Evolutionary conservation across 1,140 invertebrate genomes (phyloP).

Genomic region (Bombus ignitus): DNA sequence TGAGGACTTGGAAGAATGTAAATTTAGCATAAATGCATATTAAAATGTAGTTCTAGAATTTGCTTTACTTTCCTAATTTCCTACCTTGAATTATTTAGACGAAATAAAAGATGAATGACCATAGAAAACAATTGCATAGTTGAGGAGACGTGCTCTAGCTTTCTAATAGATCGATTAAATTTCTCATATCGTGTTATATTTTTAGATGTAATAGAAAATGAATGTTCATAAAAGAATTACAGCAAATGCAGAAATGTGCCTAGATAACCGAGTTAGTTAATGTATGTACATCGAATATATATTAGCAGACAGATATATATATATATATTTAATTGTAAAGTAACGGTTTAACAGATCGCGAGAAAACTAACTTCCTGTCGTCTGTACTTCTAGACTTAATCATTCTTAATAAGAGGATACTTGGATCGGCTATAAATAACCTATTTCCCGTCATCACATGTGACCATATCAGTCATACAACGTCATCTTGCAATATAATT

Average conservation of each 20-base stretch:
- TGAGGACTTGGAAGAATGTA: neutral
- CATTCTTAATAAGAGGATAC: neutral
- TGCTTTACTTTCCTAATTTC: neutral
- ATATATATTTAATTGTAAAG: neutral
- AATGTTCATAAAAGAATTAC: neutral
- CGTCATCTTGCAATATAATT: neutral
- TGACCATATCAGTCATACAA: neutral
- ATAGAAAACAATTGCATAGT: no score
- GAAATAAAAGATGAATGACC: neutral
- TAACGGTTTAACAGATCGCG: neutral
- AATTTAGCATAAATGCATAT: neutral
- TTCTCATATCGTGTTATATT: no score
- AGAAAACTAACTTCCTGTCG: neutral
- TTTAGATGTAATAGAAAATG: neutral
- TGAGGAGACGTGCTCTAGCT: no score
- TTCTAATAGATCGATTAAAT: no score
- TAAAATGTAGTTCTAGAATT: neutral
- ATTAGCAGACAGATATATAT: neutral
- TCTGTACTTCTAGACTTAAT: neutral
- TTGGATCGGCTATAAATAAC: neutral
- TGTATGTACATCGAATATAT: neutral
- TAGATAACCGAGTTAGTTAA: neutral
- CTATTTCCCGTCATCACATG: neutral
- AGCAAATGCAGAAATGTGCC: no score
- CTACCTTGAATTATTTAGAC: neutral